These are phyloP conservation scores for Brachionus angularis DNA, from an alignment of 1,140 invertebrate species.

Conservation along the genomic window DNA sequence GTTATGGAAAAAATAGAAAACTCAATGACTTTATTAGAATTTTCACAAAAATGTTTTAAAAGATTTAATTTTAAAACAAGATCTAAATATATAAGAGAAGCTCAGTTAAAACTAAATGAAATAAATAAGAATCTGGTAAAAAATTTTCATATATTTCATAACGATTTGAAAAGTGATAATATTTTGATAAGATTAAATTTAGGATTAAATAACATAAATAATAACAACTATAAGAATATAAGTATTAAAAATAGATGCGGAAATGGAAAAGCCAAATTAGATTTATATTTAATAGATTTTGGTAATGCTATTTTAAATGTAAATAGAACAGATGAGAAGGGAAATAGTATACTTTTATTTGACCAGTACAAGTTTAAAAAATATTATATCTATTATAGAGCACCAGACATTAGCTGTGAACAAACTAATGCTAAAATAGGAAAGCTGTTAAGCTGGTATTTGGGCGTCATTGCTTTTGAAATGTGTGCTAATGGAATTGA, in stretches of 20 bases:
- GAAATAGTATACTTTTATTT: not conserved
- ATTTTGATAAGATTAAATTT: constrained; percentile 2
- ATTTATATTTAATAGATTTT: constrained; percentile 21
- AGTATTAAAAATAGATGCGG: too few relatives aligned
- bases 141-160: constrained; percentile 22
- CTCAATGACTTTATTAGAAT: constrained; percentile 18
- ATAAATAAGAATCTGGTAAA: constrained; percentile 18
- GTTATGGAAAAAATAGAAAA: constrained; percentile 31
- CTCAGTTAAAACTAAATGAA: constrained; percentile 10
- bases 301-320: constrained; percentile 18
- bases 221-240: too few relatives aligned
- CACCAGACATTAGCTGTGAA: constrained; percentile 6
- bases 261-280: not conserved
- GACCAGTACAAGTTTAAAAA: constrained; percentile 24
- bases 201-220: too few relatives aligned
- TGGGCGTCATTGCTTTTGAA: constrained; percentile 30
- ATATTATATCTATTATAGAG: constrained; percentile 25
- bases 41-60: constrained; percentile 29
- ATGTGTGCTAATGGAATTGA: constrained; percentile 28
- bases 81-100: constrained; percentile 11
- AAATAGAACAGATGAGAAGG: not conserved
- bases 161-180: constrained; percentile 39
- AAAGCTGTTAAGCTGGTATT: constrained; percentile 10
- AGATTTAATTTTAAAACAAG: constrained; percentile 3
- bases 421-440: not conserved